Evolutionary conservation across 2,113 vertebrate genomes (phyloP).

Genomic region (Carassius carassius): DNA sequence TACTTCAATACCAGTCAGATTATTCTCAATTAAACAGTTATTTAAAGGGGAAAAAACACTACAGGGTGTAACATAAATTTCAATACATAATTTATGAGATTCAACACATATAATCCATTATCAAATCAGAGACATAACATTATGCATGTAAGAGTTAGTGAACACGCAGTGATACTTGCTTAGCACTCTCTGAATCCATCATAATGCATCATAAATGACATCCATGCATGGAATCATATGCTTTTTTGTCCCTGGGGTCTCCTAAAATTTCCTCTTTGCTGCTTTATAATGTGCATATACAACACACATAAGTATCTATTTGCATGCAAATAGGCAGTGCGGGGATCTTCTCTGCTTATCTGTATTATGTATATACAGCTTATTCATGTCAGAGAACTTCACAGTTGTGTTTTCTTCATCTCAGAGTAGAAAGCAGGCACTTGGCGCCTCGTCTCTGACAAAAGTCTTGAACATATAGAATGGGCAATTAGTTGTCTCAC

Average conservation of each 20-base stretch:
- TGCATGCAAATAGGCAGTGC: conserved; percentile 52
- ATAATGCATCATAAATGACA: conserved; percentile 11
- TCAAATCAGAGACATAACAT: not conserved
- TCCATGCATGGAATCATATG: not conserved
- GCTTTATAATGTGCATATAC: conserved; percentile 39
- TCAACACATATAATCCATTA: not conserved
- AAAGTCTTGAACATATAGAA: not conserved
- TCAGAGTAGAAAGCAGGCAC: not conserved
- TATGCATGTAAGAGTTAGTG: not conserved
- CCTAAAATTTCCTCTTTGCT: conserved; percentile 45
- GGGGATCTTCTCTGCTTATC: conserved; percentile 31
- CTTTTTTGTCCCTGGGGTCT: not conserved
- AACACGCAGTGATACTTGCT: not conserved
- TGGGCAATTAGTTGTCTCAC: not conserved
- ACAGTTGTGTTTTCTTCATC: not conserved
- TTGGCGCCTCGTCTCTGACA: not conserved
- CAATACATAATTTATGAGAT: conserved; percentile 3
- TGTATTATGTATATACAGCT: conserved; percentile 15
- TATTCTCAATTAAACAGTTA: too few species aligned
- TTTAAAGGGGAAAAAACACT: not conserved
- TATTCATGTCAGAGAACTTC: not conserved
- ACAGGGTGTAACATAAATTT: not conserved
- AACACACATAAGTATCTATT: conserved; percentile 51
- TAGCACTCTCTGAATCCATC: not conserved
- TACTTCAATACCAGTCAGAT: not conserved